A percentile compares a stretch with the other conserved stretches of the same genome.
Evolutionary conservation across 2,113 vertebrate species (phyloP).

Genomic region (Gadus chalcogrammus): DNA sequence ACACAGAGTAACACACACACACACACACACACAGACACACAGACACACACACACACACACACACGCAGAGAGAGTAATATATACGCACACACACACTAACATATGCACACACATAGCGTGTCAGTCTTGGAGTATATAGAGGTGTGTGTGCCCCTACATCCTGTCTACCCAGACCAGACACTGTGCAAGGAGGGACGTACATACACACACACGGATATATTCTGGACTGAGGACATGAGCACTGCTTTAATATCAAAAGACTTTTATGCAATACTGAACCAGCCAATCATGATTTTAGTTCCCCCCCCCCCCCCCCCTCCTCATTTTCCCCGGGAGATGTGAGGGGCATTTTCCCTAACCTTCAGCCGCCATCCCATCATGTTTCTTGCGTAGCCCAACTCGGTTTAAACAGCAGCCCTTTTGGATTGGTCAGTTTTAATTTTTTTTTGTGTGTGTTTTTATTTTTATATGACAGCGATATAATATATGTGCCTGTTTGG

Average conservation of each 20-base stretch:
- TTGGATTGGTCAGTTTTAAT: conserved; percentile 74
- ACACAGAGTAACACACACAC: conserved; percentile 25
- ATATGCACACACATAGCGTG: conserved; percentile 55
- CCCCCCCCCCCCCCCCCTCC: conserved; percentile 55
- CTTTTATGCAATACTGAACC: conserved; percentile 99
- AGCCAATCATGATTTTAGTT: conserved; percentile 85
- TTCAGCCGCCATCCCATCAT: conserved; percentile 54
- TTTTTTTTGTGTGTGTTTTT: conserved; percentile 18
- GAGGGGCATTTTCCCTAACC: conserved; percentile 42
- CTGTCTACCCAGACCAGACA: conserved; percentile 78
- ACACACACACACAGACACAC: conserved; percentile 64
- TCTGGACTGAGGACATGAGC: conserved; percentile 69
- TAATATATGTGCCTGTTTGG: too few relatives aligned
- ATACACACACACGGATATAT: conserved; percentile 38
- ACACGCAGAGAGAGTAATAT: conserved; percentile 46
- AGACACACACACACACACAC: conserved; percentile 39
- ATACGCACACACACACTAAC: conserved; percentile 52
- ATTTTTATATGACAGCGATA: not conserved
- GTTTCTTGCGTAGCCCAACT: conserved; percentile 62
- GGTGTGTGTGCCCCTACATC: conserved; percentile 72
- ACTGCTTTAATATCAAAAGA: conserved; percentile 75
- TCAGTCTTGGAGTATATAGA: conserved; percentile 74
- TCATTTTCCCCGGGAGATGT: conserved; percentile 51
- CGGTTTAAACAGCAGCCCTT: conserved; percentile 84
- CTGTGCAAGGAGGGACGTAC: conserved; percentile 78